These are phyloP conservation scores for Centrocercus urophasianus DNA, from an alignment of 2,113 vertebrate genomes.

Conservation along the genomic window DNA sequence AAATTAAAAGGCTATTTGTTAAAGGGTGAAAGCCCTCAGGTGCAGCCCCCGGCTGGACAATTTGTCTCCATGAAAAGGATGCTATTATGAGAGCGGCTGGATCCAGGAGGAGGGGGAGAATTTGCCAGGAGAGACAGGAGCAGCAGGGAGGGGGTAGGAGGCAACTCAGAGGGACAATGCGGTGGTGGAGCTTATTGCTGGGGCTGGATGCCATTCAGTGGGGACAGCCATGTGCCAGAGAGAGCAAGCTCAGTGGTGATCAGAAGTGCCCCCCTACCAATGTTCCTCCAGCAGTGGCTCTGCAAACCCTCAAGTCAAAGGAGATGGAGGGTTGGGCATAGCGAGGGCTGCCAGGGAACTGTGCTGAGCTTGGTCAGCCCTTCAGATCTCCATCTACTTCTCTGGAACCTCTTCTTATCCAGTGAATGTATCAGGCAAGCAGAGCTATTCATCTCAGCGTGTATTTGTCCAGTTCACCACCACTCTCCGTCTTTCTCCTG, in stretches of 20 bases:
- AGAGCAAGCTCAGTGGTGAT: constrained; percentile 38
- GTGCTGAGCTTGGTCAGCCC: background rate
- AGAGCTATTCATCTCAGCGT: background rate
- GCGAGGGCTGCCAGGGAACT: too few species aligned
- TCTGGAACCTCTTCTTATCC: background rate
- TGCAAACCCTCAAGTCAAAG: constrained; percentile 19
- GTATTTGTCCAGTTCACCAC: background rate
- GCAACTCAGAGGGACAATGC: constrained; percentile 63
- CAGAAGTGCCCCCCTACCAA: constrained; percentile 61
- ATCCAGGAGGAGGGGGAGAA: constrained; percentile 79
- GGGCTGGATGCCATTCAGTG: constrained; percentile 3
- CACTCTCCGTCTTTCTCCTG: background rate
- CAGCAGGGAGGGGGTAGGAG: constrained; percentile 54
- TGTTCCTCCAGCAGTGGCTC: constrained; percentile 32
- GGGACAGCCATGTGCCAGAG: constrained; percentile 63
- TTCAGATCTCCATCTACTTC: accelerated
- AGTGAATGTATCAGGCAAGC: background rate
- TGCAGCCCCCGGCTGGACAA: constrained; percentile 86
- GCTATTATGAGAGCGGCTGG: constrained; percentile 84
- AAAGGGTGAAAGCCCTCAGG: constrained; percentile 87
- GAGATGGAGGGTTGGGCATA: constrained; percentile 6
- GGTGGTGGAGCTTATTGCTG: constrained; percentile 12
- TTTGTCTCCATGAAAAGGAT: constrained; percentile 88
- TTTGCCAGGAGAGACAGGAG: constrained; percentile 44
- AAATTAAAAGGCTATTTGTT: constrained; percentile 91